phyloP scores from a whole-genome alignment of 1,140 invertebrate genomes.

The Cecropterus lyciades region DNA sequence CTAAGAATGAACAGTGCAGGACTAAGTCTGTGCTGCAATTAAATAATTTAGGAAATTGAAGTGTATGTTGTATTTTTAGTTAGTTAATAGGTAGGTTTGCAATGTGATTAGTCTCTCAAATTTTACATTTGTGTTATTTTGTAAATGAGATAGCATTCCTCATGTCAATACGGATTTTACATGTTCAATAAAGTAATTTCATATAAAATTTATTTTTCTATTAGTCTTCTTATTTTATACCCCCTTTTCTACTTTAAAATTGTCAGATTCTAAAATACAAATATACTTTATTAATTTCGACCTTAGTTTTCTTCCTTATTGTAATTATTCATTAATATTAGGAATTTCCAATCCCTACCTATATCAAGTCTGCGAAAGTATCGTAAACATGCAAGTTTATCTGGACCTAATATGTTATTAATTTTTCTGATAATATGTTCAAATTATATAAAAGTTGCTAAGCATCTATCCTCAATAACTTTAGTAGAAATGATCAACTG shows the following conservation, averaged over 20 bases:
- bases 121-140: conserved; percentile 85
- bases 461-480: too few relatives aligned
- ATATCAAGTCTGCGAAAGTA: too few relatives aligned
- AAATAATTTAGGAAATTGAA: conserved; percentile 84
- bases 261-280: too few relatives aligned
- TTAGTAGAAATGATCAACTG: too few relatives aligned
- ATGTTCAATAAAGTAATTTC: conserved; percentile 86
- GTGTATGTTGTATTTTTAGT: conserved; percentile 85
- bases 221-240: conserved; percentile 59
- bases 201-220: conserved; percentile 79
- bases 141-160: conserved; percentile 85
- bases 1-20: conserved; percentile 67
- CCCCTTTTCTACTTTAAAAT: not conserved
- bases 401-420: too few relatives aligned
- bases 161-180: conserved; percentile 85
- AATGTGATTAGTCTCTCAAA: conserved; percentile 84
- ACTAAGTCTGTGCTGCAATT: conserved; percentile 60
- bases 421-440: too few relatives aligned
- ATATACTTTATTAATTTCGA: too few relatives aligned
- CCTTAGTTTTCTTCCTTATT: too few relatives aligned
- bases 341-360: too few relatives aligned
- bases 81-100: conserved; percentile 84
- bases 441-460: too few relatives aligned
- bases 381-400: too few relatives aligned
- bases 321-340: too few relatives aligned